Percentiles rank a stretch among this genome's conserved stretches.
Evolutionary conservation across 2,797 vertebrate genomes (phyloP).

Genomic region (Holocentrus rufus): DNA sequence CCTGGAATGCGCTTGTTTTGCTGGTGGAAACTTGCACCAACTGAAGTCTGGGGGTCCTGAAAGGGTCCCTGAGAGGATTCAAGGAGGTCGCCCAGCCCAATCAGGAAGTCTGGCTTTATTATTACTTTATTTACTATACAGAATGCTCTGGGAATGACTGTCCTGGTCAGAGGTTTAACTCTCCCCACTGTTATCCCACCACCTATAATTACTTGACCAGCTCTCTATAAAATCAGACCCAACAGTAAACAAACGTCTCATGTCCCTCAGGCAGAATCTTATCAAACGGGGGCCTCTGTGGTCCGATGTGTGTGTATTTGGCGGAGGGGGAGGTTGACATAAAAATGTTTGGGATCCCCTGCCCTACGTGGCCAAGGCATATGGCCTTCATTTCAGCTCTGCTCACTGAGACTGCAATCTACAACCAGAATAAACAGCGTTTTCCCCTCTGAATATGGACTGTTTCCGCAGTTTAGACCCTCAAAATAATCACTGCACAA

Average conservation of each 20-base stretch:
- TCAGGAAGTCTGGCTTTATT: not conserved
- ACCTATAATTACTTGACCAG: not conserved
- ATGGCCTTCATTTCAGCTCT: conserved; percentile 55
- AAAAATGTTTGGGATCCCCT: conserved; percentile 63
- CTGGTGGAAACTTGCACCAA: conserved; percentile 6
- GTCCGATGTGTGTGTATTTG: conserved; percentile 48
- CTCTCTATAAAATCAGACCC: not conserved
- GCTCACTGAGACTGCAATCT: conserved; percentile 1
- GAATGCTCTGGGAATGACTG: too few relatives aligned
- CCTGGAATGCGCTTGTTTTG: conserved; percentile 13
- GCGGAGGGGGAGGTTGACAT: conserved; percentile 23
- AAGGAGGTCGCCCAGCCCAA: not conserved
- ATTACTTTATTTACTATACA: not conserved
- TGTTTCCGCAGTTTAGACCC: too few relatives aligned
- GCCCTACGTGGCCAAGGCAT: conserved; percentile 65
- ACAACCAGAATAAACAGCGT: not conserved
- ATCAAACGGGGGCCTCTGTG: not conserved
- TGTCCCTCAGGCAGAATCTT: not conserved
- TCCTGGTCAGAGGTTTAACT: too few relatives aligned
- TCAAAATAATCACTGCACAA: not conserved
- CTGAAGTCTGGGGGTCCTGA: not conserved
- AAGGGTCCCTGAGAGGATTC: not conserved
- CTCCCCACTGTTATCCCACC: not conserved
- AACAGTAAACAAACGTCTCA: too few relatives aligned
- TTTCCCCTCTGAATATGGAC: not conserved